Conservation (phyloP, 2,797 vertebrate species). For the Astyanax mexicanus region DNA sequence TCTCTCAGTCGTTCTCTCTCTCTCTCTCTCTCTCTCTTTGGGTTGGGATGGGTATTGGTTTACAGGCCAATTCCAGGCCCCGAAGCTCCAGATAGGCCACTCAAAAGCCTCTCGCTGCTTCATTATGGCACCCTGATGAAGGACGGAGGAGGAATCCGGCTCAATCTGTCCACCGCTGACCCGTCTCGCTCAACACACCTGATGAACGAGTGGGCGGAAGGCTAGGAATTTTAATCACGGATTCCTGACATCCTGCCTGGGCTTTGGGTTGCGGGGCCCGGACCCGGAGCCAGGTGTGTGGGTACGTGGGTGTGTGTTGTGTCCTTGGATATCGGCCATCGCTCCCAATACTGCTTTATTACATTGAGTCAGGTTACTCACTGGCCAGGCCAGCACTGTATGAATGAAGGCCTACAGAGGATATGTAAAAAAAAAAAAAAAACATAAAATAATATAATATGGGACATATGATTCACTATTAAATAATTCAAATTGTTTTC, state of each 20-base stretch:
- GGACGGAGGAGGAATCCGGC: conserved; percentile 79
- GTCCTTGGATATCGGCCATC: conserved; percentile 66
- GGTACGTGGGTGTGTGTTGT: conserved; percentile 66
- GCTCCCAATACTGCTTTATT: conserved; percentile 63
- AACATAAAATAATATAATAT: neutral
- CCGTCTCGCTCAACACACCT: conserved; percentile 79
- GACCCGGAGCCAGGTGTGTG: conserved; percentile 75
- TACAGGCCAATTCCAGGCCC: conserved; percentile 73
- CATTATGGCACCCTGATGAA: conserved; percentile 82
- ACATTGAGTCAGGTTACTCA: conserved; percentile 64
- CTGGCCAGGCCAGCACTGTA: conserved; percentile 41
- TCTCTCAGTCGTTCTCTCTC: conserved; percentile 47
- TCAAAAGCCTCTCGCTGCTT: conserved; percentile 70
- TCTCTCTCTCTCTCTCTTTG: conserved; percentile 5
- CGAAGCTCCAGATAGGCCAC: conserved; percentile 62
- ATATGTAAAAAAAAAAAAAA: neutral
- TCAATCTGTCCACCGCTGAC: conserved; percentile 75
- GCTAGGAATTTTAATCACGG: conserved; percentile 78
- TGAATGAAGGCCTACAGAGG: conserved; percentile 19
- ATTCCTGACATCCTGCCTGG: conserved; percentile 62
- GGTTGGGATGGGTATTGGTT: conserved; percentile 78
- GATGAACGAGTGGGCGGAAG: conserved; percentile 78
- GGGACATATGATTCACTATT: too few relatives aligned
- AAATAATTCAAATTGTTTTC: too few relatives aligned
- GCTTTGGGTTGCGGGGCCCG: conserved; percentile 61